phyloP scores from a whole-genome alignment of 2,797 vertebrate genomes.

The Melanotaenia parkinsoni region DNA sequence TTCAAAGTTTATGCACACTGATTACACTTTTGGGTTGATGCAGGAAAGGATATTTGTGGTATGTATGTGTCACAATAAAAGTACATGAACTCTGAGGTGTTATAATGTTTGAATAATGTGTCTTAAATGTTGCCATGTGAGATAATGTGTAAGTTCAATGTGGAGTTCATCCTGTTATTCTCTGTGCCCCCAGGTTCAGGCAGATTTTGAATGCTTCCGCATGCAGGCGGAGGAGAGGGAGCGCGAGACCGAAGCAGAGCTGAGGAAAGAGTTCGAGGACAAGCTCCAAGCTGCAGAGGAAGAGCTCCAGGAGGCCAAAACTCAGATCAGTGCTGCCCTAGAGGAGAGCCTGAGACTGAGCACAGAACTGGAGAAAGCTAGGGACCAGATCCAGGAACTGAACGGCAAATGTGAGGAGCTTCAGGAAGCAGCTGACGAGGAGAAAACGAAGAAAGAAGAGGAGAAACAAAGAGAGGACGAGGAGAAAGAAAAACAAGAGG shows the following conservation, averaged over 20 bases:
- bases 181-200: slow-evolving; percentile 72
- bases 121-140: not conserved
- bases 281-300: slow-evolving; percentile 76
- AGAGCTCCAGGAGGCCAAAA: slow-evolving; percentile 76
- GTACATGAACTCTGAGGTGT: not conserved
- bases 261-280: slow-evolving; percentile 84
- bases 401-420: slow-evolving; percentile 75
- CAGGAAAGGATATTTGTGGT: not conserved
- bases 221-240: slow-evolving; percentile 84
- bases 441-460: slow-evolving; percentile 54
- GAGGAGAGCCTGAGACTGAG: slow-evolving; percentile 71
- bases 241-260: slow-evolving; percentile 77
- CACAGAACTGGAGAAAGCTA: slow-evolving; percentile 73
- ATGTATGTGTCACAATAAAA: not conserved
- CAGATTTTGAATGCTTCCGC: slow-evolving; percentile 76
- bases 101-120: not conserved
- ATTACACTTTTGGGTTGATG: not conserved
- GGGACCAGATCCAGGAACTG: slow-evolving; percentile 74
- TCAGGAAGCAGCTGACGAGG: slow-evolving; percentile 68
- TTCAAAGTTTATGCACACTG: slow-evolving; percentile 1
- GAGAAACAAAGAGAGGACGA: slow-evolving; percentile 52
- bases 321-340: slow-evolving; percentile 60
- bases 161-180: not conserved
- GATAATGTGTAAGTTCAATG: not conserved
- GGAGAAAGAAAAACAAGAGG: slow-evolving; percentile 69